Evolutionary conservation across 1,140 invertebrate genomes (phyloP), one percentile per base, ranked within the genome.

Genomic region (Dendroctonus valens): DNA sequence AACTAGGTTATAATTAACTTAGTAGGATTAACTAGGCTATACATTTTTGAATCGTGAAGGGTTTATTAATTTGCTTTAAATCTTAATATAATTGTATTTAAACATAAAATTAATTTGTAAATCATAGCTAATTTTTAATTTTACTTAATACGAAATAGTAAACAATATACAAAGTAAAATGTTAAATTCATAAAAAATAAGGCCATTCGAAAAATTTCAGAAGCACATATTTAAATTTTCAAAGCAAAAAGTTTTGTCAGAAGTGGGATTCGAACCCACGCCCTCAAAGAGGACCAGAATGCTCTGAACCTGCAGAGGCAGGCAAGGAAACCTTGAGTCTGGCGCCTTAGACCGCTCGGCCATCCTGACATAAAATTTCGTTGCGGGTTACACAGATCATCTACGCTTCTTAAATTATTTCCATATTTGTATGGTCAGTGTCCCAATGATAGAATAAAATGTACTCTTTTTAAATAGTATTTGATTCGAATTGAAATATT

Each of bases 201-300:
- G n/a, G n/a, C n/a, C n/a, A n/a, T n/a, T n/a, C n/a, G n/a, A n/a
- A n/a, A n/a, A n/a, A n/a, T n/a, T n/a, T n/a, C n/a, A n/a, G n/a
- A n/a, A n/a, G n/a, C n/a, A n/a, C n/a, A n/a, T n/a, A n/a, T n/a
- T n/a, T n/a, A n/a, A n/a, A n/a, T 52, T 42, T 49, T 41, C 15
- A 55, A 39, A 70, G 26, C 26, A 71, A 70, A 73, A 71, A 68
- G 51, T 39, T 26, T 15, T 90, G 88, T 90, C 88, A 90, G 88
- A 87, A 90, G 88, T 89, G 88, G 88, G 88, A 89, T 90, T 90
- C 87, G 88, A 90, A 90, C 88, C 88, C 88, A 89, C 88, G 88
- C 88, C 88, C 87, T 87, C 88, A 89, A 82, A 86, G 87, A 87
- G 86, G 86, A 89, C 87, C 87, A 88, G 87, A 89, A 88, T 76